These are phyloP conservation scores for Ictalurus furcatus DNA, from an alignment of 2,113 vertebrate genomes.

Conservation along the genomic window DNA sequence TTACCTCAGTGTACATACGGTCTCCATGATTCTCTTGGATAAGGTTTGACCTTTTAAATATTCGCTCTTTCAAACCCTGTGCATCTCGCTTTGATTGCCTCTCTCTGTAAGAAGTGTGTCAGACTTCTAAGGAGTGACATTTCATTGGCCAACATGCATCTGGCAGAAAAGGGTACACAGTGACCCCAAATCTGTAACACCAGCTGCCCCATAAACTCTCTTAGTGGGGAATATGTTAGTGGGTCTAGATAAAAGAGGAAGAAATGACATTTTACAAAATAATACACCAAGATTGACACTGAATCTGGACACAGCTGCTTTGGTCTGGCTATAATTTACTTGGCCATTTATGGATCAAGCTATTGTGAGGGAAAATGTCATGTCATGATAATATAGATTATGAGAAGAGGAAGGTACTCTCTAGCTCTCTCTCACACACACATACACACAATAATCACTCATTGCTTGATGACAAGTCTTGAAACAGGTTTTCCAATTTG, in stretches of 20 bases:
- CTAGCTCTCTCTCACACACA: not conserved
- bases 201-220: not conserved
- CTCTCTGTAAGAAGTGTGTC: constrained; percentile 20
- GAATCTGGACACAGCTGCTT: constrained; percentile 18
- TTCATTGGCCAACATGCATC: constrained; percentile 24
- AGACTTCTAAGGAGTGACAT: constrained; percentile 35
- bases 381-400: constrained; percentile 23
- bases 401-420: not conserved
- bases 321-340: constrained; percentile 12
- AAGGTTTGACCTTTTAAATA: constrained; percentile 17
- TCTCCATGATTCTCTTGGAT: not conserved
- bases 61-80: constrained; percentile 1
- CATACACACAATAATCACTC: not conserved
- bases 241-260: not conserved
- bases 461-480: not conserved
- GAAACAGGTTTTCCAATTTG: constrained; percentile 10
- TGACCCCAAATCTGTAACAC: constrained; percentile 1
- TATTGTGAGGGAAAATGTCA: constrained; percentile 34
- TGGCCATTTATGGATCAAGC: not conserved
- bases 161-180: not conserved
- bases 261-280: constrained; percentile 21
- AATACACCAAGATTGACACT: not conserved
- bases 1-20: not conserved
- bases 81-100: constrained; percentile 12
- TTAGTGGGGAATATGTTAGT: not conserved